Evolutionary conservation across 2,113 vertebrate genomes (phyloP).

Genomic region (Tautogolabrus adspersus): DNA sequence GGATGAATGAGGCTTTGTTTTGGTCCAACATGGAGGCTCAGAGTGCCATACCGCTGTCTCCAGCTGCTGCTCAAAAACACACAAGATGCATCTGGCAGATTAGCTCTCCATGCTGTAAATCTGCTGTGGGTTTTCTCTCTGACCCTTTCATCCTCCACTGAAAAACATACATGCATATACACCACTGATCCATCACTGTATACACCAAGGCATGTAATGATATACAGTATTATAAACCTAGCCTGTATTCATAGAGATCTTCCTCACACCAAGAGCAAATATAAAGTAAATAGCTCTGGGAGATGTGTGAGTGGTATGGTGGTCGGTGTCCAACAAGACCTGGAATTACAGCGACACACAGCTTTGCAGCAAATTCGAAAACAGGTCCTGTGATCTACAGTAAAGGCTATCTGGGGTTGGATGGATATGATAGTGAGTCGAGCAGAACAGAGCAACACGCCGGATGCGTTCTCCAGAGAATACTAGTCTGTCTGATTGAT

Average conservation of each 20-base stretch:
- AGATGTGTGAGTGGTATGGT: slow-evolving; percentile 25
- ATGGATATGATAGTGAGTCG: slow-evolving; percentile 70
- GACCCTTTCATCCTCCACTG: slow-evolving; percentile 43
- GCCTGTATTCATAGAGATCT: slow-evolving; percentile 28
- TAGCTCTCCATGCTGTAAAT: slow-evolving; percentile 37
- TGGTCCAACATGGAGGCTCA: slow-evolving; percentile 67
- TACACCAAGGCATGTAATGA: slow-evolving; percentile 18
- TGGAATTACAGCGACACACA: slow-evolving; percentile 50
- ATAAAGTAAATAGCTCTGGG: slow-evolving; percentile 36
- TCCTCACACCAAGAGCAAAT: slow-evolving; percentile 14
- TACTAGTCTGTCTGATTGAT: slow-evolving; percentile 74
- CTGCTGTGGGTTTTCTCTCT: slow-evolving; percentile 38
- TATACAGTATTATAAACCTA: slow-evolving; percentile 29
- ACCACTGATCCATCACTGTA: slow-evolving; percentile 23
- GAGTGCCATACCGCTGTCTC: slow-evolving; percentile 51
- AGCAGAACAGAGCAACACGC: slow-evolving; percentile 67
- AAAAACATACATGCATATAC: slow-evolving; percentile 30
- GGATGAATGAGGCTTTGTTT: slow-evolving; percentile 76
- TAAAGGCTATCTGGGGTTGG: slow-evolving; percentile 71
- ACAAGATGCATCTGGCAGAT: slow-evolving; percentile 54
- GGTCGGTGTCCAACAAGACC: slow-evolving; percentile 61
- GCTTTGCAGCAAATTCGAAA: slow-evolving; percentile 65
- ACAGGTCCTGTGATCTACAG: slow-evolving; percentile 70
- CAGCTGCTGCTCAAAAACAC: slow-evolving; percentile 64
- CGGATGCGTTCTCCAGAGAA: slow-evolving; percentile 69